Conservation (phyloP, 2,888 invertebrate genomes). For the Ferrisia virgata region DNA sequence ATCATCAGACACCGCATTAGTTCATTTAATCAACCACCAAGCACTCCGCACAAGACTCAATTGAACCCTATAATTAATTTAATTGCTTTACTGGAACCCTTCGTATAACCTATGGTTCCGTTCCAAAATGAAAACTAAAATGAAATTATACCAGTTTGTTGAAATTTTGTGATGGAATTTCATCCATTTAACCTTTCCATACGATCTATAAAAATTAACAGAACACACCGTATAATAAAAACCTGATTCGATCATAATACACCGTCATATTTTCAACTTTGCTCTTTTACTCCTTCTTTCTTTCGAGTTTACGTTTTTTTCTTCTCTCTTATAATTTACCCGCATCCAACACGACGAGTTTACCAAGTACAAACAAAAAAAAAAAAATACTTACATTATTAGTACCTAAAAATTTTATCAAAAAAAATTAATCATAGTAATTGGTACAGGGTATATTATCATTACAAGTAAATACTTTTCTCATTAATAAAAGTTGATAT, state of each 20-base stretch:
- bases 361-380: not conserved
- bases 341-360: not conserved
- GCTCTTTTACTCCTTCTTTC: not conserved
- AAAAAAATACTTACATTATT: too few species aligned
- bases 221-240: not conserved
- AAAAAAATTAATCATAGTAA: not conserved
- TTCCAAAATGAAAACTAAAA: not conserved
- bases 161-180: not conserved
- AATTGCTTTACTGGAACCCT: not conserved
- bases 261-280: not conserved
- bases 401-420: not conserved
- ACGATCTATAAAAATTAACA: not conserved
- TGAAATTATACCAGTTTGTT: not conserved
- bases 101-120: not conserved
- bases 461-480: not conserved
- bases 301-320: not conserved
- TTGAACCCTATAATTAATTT: slow-evolving; percentile 8
- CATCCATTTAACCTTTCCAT: not conserved
- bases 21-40: not conserved
- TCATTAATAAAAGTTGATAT: not conserved
- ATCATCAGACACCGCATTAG: not conserved
- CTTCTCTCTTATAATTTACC: not conserved
- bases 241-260: not conserved
- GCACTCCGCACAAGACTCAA: not conserved
- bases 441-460: not conserved